Evolutionary conservation across 2,888 invertebrate species (phyloP).

Genomic region (Heliconius hortense): DNA sequence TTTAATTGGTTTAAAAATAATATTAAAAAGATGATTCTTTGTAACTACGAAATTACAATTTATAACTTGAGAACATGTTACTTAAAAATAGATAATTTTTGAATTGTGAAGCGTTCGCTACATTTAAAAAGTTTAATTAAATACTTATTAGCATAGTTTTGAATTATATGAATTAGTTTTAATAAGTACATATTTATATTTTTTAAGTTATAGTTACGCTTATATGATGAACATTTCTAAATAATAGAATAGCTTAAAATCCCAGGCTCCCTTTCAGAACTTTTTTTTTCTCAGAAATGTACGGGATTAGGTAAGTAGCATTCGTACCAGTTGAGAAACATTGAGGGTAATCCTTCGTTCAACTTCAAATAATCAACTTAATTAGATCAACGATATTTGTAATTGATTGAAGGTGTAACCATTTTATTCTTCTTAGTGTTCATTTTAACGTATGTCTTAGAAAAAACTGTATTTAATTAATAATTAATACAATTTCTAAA

Average conservation of each 20-base stretch:
- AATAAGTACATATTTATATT: not conserved
- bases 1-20: not conserved
- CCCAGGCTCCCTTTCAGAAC: too few relatives aligned
- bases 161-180: not conserved
- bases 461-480: not conserved
- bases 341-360: not conserved
- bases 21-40: not conserved
- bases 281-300: not conserved
- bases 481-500: not conserved
- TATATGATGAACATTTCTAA: not conserved
- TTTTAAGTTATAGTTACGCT: conserved; percentile 6
- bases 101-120: not conserved
- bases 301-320: not conserved
- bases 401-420: too few relatives aligned
- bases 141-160: not conserved
- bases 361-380: not conserved
- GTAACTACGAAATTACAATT: not conserved
- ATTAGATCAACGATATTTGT: too few relatives aligned
- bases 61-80: not conserved
- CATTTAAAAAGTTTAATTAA: not conserved
- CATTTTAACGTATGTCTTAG: not conserved
- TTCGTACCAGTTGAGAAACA: not conserved
- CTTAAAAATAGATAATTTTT: not conserved
- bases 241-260: too few relatives aligned
- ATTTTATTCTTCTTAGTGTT: not conserved